Conservation (phyloP, 2,113 vertebrate genomes). For the Crotalus viridis region DNA sequence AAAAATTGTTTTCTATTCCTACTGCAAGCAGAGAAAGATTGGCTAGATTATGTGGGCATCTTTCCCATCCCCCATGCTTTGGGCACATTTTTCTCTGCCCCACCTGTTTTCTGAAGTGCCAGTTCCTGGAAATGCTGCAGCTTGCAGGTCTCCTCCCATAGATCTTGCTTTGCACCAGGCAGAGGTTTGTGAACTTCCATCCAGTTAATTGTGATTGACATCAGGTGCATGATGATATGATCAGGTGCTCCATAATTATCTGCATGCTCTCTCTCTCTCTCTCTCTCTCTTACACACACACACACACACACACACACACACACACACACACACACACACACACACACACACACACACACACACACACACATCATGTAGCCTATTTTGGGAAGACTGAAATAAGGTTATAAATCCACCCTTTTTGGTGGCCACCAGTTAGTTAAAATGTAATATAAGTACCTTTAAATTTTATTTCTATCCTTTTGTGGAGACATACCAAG, state of each 20-base stretch:
- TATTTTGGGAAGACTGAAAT: neutral
- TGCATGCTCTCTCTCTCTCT: neutral
- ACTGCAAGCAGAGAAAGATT: neutral
- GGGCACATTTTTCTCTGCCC: constrained; percentile 14
- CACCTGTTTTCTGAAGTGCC: neutral
- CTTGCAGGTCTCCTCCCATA: neutral
- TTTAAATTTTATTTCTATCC: neutral
- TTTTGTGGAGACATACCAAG: neutral
- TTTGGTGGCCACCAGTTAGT: neutral
- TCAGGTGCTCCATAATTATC: too few relatives aligned
- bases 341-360: too few relatives aligned
- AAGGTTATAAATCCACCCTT: neutral
- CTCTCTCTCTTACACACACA: too few relatives aligned
- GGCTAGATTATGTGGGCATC: neutral
- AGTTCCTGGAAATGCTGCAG: constrained; percentile 7
- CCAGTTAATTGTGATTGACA: neutral
- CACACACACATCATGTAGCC: too few relatives aligned
- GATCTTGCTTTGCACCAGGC: neutral
- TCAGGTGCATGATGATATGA: neutral
- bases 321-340: too few relatives aligned
- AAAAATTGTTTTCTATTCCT: neutral
- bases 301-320: too few relatives aligned
- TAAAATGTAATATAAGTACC: neutral
- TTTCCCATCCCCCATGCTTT: neutral
- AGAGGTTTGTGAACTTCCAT: neutral